Conservation (phyloP, 2,113 vertebrate species). For the Albula glossodonta region DNA sequence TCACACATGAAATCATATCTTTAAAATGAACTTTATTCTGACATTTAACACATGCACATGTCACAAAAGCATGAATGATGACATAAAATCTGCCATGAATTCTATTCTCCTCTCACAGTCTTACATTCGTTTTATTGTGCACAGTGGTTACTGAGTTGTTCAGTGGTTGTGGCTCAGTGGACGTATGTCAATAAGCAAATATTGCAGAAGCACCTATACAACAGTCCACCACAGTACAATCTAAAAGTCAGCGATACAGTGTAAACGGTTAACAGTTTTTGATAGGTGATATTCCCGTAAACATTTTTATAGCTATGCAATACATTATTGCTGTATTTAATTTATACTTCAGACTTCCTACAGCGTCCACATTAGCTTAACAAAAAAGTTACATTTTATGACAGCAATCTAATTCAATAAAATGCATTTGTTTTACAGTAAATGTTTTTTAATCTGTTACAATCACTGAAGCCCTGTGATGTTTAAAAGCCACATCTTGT, state of each 20-base stretch:
- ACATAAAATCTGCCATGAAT: background rate
- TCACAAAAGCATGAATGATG: background rate
- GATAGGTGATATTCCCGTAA: background rate
- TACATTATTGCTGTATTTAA: too few species aligned
- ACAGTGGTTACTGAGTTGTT: background rate
- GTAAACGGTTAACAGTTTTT: background rate
- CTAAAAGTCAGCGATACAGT: background rate
- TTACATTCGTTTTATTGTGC: background rate
- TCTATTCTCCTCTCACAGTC: background rate
- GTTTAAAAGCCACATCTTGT: background rate
- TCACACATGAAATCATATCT: background rate
- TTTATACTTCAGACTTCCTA: background rate
- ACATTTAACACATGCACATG: background rate
- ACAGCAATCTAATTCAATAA: background rate
- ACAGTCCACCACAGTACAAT: background rate
- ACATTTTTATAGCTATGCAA: background rate
- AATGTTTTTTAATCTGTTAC: background rate
- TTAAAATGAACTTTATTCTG: background rate
- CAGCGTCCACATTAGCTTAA: background rate
- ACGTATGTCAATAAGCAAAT: background rate
- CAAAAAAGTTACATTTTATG: background rate
- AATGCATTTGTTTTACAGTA: background rate
- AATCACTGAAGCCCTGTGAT: background rate
- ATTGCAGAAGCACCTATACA: background rate
- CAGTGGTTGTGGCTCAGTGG: background rate